Conservation (phyloP, 1,140 invertebrate species). For the Coelopa frigida region DNA sequence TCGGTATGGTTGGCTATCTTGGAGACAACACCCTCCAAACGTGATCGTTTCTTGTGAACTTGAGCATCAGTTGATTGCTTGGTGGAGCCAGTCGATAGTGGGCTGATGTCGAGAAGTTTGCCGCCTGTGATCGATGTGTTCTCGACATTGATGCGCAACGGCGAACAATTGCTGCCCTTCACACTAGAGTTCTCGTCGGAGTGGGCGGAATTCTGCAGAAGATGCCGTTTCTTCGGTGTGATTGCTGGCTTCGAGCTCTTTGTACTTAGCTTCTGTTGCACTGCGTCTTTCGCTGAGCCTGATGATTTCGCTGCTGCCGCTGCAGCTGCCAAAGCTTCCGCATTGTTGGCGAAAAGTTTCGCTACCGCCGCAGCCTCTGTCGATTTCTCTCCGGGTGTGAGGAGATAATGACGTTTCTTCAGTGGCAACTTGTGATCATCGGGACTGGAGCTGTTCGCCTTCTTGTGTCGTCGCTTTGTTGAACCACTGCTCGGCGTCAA, state of each 20-base stretch:
- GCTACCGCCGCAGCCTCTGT: slow-evolving; percentile 24
- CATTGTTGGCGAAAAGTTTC: slow-evolving; percentile 31
- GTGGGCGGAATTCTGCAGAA: slow-evolving; percentile 37
- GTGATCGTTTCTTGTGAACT: slow-evolving; percentile 48
- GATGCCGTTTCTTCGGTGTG: slow-evolving; percentile 51
- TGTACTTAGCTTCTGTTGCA: slow-evolving; percentile 46
- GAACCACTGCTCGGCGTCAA: neutral
- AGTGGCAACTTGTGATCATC: slow-evolving; percentile 84
- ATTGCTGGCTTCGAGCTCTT: slow-evolving; percentile 39
- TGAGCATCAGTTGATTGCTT: slow-evolving; percentile 16
- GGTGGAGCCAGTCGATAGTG: slow-evolving; percentile 28
- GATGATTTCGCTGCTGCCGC: slow-evolving; percentile 35
- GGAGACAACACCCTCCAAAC: slow-evolving; percentile 48
- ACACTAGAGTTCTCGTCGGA: slow-evolving; percentile 27
- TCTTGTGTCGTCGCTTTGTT: slow-evolving; percentile 48
- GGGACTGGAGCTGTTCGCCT: slow-evolving; percentile 48
- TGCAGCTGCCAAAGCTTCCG: slow-evolving; percentile 38
- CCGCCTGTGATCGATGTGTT: slow-evolving; percentile 36
- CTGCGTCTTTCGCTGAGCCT: slow-evolving; percentile 44
- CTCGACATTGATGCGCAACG: slow-evolving; percentile 31
- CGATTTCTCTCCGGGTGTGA: slow-evolving; percentile 49
- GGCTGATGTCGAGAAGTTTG: slow-evolving; percentile 35
- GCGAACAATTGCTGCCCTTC: slow-evolving; percentile 22
- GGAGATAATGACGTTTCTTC: slow-evolving; percentile 86
- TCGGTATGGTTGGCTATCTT: slow-evolving; percentile 48